Conservation (phyloP, 2,888 invertebrate species). For the Euphydryas editha region DNA sequence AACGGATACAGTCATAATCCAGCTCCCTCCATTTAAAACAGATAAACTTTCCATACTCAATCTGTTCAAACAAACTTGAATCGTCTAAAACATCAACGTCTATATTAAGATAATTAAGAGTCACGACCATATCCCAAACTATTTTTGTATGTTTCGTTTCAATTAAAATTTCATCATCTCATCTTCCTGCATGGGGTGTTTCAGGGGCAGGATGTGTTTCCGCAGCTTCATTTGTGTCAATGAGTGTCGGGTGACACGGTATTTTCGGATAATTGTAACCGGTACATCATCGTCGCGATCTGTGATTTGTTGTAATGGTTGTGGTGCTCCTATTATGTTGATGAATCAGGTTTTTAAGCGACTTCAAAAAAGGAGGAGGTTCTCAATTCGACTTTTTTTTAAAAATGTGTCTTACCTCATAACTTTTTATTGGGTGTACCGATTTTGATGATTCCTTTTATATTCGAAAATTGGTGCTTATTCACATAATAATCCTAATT, state of each 20-base stretch:
- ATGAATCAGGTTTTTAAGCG: not conserved
- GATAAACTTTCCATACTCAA: not conserved
- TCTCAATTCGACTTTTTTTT: no score
- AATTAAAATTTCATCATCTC: conserved; percentile 23
- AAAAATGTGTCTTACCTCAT: no score
- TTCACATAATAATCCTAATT: no score
- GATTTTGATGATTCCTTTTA: no score
- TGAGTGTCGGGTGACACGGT: not conserved
- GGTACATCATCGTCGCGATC: not conserved
- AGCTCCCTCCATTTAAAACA: not conserved
- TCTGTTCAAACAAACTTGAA: not conserved
- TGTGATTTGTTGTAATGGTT: not conserved
- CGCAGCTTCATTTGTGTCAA: conserved; percentile 13
- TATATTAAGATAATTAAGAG: not conserved
- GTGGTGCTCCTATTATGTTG: not conserved
- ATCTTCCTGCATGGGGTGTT: conserved; percentile 22
- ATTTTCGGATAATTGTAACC: not conserved
- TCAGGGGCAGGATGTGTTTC: conserved; percentile 30
- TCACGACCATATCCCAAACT: conserved; percentile 6
- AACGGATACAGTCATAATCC: not conserved
- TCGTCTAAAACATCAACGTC: conserved; percentile 6
- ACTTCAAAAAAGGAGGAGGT: no score
- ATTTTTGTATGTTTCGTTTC: conserved; percentile 20
- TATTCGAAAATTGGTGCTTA: no score
- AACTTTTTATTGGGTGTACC: no score